phyloP scores from a whole-genome alignment of 35 echinoderm and acorn worm species.

The Apostichopus japonicus region DNA sequence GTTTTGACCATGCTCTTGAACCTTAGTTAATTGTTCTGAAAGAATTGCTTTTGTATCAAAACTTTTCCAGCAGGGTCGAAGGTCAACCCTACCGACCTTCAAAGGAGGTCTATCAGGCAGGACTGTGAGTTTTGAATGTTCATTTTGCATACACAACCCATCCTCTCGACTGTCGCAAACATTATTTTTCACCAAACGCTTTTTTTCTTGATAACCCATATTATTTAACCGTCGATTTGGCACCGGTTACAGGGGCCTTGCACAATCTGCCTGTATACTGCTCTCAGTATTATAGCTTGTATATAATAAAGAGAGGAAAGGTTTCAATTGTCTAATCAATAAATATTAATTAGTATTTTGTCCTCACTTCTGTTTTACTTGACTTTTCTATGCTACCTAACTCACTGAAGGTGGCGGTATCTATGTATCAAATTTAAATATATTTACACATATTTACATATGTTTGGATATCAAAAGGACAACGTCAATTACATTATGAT shows the following conservation, averaged over 20 bases:
- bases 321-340: too few relatives aligned
- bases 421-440: too few relatives aligned
- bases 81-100: constrained; percentile 24
- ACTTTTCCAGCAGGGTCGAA: constrained; percentile 33
- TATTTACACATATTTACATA: too few relatives aligned
- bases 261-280: background rate
- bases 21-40: background rate
- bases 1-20: too few relatives aligned
- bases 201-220: constrained; percentile 4
- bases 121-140: constrained; percentile 34
- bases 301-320: too few relatives aligned
- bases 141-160: background rate
- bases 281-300: background rate
- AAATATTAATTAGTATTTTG: too few relatives aligned
- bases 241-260: background rate
- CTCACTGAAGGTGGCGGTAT: too few relatives aligned
- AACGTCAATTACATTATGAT: too few relatives aligned
- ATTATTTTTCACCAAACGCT: constrained; percentile 46
- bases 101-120: constrained; percentile 14
- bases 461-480: too few relatives aligned
- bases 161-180: constrained; percentile 3
- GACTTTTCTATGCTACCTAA: too few relatives aligned
- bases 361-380: too few relatives aligned
- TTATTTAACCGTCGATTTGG: background rate
- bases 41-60: constrained; percentile 1